A percentile compares a stretch with the other conserved stretches of the same genome.
Evolutionary conservation across 2,113 vertebrate genomes (phyloP).

Genomic region (Puma concolor): DNA sequence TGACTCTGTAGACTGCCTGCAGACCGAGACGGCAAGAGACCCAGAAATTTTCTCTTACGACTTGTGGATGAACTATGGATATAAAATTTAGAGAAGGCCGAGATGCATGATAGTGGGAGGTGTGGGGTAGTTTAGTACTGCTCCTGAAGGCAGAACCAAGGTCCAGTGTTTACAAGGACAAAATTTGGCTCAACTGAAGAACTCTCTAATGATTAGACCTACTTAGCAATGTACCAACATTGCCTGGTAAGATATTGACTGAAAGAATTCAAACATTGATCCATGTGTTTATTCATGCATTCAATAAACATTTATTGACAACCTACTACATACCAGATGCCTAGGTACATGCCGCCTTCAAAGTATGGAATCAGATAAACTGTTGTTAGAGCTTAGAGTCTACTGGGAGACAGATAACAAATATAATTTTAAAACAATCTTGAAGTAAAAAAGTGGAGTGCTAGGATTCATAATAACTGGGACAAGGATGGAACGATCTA

Average conservation of each 20-base stretch:
- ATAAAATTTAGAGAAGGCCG: background rate
- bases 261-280: constrained; percentile 54
- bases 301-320: constrained; percentile 55
- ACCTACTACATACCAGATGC: background rate
- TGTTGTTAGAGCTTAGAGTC: background rate
- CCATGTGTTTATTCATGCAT: constrained; percentile 49
- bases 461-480: background rate
- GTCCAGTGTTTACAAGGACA: background rate
- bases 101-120: background rate
- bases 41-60: background rate
- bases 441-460: background rate
- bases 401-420: constrained; percentile 7
- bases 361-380: background rate
- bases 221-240: background rate
- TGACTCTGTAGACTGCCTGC: background rate
- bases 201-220: constrained; percentile 16
- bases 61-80: background rate
- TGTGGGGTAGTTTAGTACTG: background rate
- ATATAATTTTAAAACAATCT: background rate
- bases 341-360: constrained; percentile 11
- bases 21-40: background rate
- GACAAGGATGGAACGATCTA: background rate
- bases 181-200: background rate
- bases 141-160: background rate
- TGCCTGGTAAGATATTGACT: constrained; percentile 50